Evolutionary conservation across 2,113 vertebrate species (phyloP), one percentile per base, ranked within the genome.

Genomic region (Mohoua ochrocephala): DNA sequence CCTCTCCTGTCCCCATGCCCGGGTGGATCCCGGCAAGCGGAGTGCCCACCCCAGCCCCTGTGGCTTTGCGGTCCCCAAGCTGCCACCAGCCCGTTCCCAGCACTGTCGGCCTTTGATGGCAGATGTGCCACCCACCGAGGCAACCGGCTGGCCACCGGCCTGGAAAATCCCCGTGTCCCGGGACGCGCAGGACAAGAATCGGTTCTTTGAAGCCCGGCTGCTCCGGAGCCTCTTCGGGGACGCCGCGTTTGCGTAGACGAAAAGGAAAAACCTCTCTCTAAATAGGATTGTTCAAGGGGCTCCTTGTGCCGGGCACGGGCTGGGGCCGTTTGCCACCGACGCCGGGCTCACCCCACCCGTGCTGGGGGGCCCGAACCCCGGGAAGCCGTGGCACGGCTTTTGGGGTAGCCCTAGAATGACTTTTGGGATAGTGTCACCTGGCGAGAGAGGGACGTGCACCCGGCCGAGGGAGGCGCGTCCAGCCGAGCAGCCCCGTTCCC

Each of bases 151-250:
- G 95, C 93, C 15, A 69, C 93, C 15, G 30, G 93, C 69, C 93
- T 96, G 96, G 94, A 95, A 96, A 96, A 87, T 91, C 22, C 83
- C 93, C 37, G 50, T 52, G 96, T 94, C 85, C 92, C 19, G 79
- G 86, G 82, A 89, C 77, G 26, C 37, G 17, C 63, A 1, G 84
- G 23, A 47, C 94, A 89, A 95, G 87, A 95, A 95, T 93, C 22
- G 21, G 59, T 65, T 77, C 85, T 96, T 94, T 93, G 91, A 95
- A 89, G 69, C 85, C 39, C 35, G 24, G 12, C 61, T 23, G 47
- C 65, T 63, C 4, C 30, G 27, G 57, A 73, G 59, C 56, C 45
- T 0, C 10, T 23, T 53, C 6, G 13, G 52, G 67, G 45, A 70
- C 64, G 42, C 94, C 17, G n/a, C 50, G 59, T 93, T 94, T 82